Base-by-base conservation (phyloP, 1,140 invertebrate genomes). In the Pogonomyrmex californicus region DNA sequence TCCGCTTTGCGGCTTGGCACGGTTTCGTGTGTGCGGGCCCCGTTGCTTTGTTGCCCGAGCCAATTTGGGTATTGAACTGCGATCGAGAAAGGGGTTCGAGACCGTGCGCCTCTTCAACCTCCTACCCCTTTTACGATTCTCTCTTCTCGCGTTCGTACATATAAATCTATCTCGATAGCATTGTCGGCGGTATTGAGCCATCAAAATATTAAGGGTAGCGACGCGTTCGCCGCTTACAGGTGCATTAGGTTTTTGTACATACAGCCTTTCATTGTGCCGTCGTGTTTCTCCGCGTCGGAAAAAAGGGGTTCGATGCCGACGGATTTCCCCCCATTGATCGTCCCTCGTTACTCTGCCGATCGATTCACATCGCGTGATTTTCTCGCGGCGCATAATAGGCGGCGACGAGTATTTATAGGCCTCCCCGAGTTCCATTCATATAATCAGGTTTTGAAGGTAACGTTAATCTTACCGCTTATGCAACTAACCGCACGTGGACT, bases 21-120 rank as follows among this genome's bases (percentile, higher is more conserved):
- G 79, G 30, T 30, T 23, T 23, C 66, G 76, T 81, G 44, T 23
- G 33, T 60, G 54, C 54, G 68, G 41, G n/a, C 62, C 73, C 73
- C 78, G 30, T 58, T 6, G 89, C 82, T 87, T 92, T 92, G 89
- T 92, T 90, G 90, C 56, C 78, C 92, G 93, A 91, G 91, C 93
- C 94, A 94, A 94, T 94, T 94, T 94, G 93, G 90, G 91, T 92
- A 95, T 94, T 94, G 93, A 94, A 92, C 93, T 89, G 91, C 92
- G 88, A 94, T 94, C 91, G 92, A 93, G 87, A 88, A 79, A 82
- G 71, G 88, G 86, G 86, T 79, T 82, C 73, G 75, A 44, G 41
- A 10, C 30, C 30, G 33, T 14, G 73, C 23, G 76, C 33, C 60
- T 68, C 47, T 33, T 54, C 62, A 30, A 41, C 79, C 66, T 60